Conservation (phyloP, 2,888 invertebrate genomes). For the Plebejus argus region DNA sequence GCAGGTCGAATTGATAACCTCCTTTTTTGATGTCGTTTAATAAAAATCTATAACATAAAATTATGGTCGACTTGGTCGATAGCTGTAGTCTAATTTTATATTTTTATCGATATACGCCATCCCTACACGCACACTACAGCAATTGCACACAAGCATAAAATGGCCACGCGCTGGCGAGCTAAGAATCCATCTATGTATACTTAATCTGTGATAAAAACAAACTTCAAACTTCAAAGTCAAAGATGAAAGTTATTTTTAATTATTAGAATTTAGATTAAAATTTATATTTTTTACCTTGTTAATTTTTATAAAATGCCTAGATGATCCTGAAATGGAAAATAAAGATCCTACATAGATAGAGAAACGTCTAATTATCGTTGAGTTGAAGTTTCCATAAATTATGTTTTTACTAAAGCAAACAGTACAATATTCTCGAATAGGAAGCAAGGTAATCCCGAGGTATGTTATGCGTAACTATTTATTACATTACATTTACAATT, state of each 20-base stretch:
- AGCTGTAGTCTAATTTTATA: too few relatives aligned
- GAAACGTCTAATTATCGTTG: conserved; percentile 51
- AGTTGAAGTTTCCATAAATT: conserved; percentile 65
- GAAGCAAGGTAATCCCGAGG: conserved; percentile 67
- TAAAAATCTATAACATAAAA: too few relatives aligned
- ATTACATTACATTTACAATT: conserved; percentile 29
- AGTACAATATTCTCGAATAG: conserved; percentile 64
- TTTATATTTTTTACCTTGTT: conserved; percentile 51
- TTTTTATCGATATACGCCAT: too few relatives aligned
- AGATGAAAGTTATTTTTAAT: conserved; percentile 78
- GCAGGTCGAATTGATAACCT: too few relatives aligned
- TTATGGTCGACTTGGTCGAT: too few relatives aligned
- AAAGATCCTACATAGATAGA: conserved; percentile 50
- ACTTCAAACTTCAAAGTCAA: too few relatives aligned
- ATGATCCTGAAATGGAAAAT: conserved; percentile 48
- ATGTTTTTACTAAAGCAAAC: conserved; percentile 74
- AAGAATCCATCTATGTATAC: too few relatives aligned
- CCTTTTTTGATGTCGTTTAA: too few relatives aligned
- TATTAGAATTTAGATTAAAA: conserved; percentile 56
- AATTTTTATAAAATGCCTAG: conserved; percentile 53
- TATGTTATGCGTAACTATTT: conserved; percentile 51
- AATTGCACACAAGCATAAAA: too few relatives aligned
- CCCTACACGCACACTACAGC: too few relatives aligned
- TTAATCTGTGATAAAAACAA: too few relatives aligned
- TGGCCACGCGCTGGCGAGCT: too few relatives aligned